Base-by-base conservation (phyloP, 2,888 invertebrate species). In the Xestia sexstrigata region DNA sequence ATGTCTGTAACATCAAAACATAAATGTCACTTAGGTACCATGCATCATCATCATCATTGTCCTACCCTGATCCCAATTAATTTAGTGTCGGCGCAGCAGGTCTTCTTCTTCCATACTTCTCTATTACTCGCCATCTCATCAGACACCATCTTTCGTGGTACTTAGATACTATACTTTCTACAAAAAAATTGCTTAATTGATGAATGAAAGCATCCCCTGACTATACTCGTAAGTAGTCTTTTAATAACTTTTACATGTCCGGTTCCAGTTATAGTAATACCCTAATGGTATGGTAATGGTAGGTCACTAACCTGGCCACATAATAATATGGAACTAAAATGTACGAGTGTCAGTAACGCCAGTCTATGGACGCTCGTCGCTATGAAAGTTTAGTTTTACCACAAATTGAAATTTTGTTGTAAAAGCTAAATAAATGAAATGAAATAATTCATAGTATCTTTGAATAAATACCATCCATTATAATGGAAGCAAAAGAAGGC, bases 221-320 rank as follows among this genome's bases (percentile, higher is more conserved):
- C 42, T 11, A 26, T 0, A 20, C 8, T 68, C 3, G 4, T n/a
- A 45, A 13, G 8, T 17, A 17, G 26, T 26, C 17, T 35, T n/a
- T 58, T 39, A 11, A 67, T 60, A 23, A 42, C 15, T 13, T n/a
- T 47, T 2, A 13, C 30, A 26, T 70, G 49, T 35, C 20, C 15
- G 13, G 35, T 62, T 42, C n/a, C 23, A 70, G 26, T 42, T 45
- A 52, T 15, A 49, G 23, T 42, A 55, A 55, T 35, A 26, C 17
- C 2, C 26, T 66, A 62, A 62, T 77, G 9, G 17, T 7, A n/a
- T 39, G 35, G 8, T 45, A n/a, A n/a, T n/a, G n/a, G 20, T 26
- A 23, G 23, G 26, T 52, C 80, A 80, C 49, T 45, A 7, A 80
- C 71, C 72, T 15, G 9, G 4, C 49, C 35, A 49, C 30, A 8